Evolutionary conservation across 2,113 vertebrate genomes (phyloP).

Genomic region (Forbesichthys papilliferus): DNA sequence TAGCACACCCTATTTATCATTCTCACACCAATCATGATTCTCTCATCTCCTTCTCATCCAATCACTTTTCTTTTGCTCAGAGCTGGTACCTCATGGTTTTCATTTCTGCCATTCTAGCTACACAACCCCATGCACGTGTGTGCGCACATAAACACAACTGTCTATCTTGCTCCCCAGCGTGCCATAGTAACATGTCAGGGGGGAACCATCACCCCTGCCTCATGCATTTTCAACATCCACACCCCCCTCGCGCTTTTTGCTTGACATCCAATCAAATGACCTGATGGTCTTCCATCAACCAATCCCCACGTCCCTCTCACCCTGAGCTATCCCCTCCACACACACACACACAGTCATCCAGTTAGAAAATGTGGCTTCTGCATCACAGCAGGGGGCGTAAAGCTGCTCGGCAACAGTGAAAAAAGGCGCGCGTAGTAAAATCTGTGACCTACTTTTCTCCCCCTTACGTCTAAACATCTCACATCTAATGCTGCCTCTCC

Average conservation of each 20-base stretch:
- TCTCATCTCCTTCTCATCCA: slow-evolving; percentile 38
- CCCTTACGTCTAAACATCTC: neutral
- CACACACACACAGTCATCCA: slow-evolving; percentile 40
- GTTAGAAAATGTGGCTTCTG: slow-evolving; percentile 39
- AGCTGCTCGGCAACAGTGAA: slow-evolving; percentile 73
- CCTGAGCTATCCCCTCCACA: neutral
- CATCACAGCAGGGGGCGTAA: slow-evolving; percentile 56
- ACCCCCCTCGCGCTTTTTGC: slow-evolving; percentile 47
- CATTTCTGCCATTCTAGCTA: slow-evolving; percentile 6
- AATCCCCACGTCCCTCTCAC: slow-evolving; percentile 35
- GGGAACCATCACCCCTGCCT: slow-evolving; percentile 56
- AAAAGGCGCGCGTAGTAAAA: slow-evolving; percentile 62
- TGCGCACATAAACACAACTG: slow-evolving; percentile 15
- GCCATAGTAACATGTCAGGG: slow-evolving; percentile 59
- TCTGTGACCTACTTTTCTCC: slow-evolving; percentile 60
- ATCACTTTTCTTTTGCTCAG: slow-evolving; percentile 35
- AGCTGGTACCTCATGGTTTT: slow-evolving; percentile 6
- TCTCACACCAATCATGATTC: slow-evolving; percentile 26
- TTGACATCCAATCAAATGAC: slow-evolving; percentile 50
- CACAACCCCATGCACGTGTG: slow-evolving; percentile 12
- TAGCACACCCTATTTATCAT: slow-evolving; percentile 43
- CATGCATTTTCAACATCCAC: slow-evolving; percentile 28
- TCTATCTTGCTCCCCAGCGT: slow-evolving; percentile 47
- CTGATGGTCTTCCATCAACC: slow-evolving; percentile 18
- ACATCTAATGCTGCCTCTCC: too few relatives aligned